Evolutionary conservation across 2,888 invertebrate genomes (phyloP).

Genomic region (Dryococelus australis): DNA sequence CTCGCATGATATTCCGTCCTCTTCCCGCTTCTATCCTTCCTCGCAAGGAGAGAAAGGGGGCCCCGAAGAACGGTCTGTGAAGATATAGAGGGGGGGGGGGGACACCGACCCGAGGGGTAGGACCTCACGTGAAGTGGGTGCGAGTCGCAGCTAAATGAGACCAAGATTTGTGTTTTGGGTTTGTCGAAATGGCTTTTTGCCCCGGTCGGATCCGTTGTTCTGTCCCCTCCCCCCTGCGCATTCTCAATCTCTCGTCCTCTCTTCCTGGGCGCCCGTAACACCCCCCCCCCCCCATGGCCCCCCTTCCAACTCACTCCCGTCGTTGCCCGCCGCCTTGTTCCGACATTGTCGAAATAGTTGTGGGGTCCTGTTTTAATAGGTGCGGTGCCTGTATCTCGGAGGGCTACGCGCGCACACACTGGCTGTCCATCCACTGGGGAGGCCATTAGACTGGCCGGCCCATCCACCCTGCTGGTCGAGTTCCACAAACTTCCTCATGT

Average conservation of each 20-base stretch:
- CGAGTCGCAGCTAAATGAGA: not conserved
- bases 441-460: not conserved
- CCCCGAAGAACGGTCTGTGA: not conserved
- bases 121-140: not conserved
- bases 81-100: not conserved
- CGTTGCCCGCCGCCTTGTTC: not conserved
- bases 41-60: not conserved
- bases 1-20: not conserved
- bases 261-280: not conserved
- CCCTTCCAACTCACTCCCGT: no score
- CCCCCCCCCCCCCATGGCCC: not conserved
- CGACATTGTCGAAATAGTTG: slow-evolving; percentile 11
- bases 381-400: not conserved
- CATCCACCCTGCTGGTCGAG: not conserved
- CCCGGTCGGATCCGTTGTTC: not conserved
- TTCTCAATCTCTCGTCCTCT: no score
- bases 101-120: not conserved
- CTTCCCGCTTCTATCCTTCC: not conserved
- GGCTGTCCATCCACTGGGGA: not conserved
- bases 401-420: not conserved
- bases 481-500: slow-evolving; percentile 16
- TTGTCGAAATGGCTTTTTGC: slow-evolving; percentile 7
- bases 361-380: slow-evolving; percentile 1
- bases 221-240: not conserved
- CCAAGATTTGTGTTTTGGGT: not conserved